phyloP scores from a whole-genome alignment of 1,140 invertebrate genomes.

The Lineus longissimus region DNA sequence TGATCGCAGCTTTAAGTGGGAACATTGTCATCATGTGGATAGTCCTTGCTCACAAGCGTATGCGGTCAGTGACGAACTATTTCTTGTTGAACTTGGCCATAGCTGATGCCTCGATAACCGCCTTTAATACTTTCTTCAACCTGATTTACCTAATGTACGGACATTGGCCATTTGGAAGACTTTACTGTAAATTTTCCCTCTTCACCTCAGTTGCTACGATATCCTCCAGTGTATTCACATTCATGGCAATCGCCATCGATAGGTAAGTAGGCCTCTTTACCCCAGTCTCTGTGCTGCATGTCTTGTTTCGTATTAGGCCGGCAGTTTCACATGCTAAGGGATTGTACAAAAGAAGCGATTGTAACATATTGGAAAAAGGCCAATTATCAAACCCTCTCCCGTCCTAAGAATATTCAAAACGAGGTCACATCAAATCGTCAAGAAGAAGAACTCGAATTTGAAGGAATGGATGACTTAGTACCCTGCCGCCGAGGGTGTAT shows the following conservation, averaged over 20 bases:
- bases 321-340: no score
- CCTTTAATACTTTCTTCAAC: constrained; percentile 89
- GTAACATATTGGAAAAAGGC: no score
- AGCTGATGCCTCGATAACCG: constrained; percentile 86
- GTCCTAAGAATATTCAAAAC: no score
- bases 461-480: no score
- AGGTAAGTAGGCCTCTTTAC: constrained; percentile 67
- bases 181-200: constrained; percentile 82
- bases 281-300: constrained; percentile 20
- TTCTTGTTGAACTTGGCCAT: constrained; percentile 91
- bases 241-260: constrained; percentile 92
- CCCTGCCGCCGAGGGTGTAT: no score
- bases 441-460: no score
- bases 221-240: constrained; percentile 83
- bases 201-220: constrained; percentile 86
- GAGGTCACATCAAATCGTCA: no score
- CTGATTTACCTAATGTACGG: constrained; percentile 81
- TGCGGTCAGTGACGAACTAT: constrained; percentile 94
- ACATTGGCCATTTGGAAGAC: constrained; percentile 77
- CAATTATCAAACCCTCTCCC: no score
- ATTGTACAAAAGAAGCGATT: no score
- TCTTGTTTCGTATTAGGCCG: no score
- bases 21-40: constrained; percentile 96
- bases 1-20: constrained; percentile 84
- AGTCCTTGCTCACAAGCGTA: constrained; percentile 77